phyloP scores from a whole-genome alignment of 2,113 vertebrate genomes.

The Tetraodon nigroviridis region DNA sequence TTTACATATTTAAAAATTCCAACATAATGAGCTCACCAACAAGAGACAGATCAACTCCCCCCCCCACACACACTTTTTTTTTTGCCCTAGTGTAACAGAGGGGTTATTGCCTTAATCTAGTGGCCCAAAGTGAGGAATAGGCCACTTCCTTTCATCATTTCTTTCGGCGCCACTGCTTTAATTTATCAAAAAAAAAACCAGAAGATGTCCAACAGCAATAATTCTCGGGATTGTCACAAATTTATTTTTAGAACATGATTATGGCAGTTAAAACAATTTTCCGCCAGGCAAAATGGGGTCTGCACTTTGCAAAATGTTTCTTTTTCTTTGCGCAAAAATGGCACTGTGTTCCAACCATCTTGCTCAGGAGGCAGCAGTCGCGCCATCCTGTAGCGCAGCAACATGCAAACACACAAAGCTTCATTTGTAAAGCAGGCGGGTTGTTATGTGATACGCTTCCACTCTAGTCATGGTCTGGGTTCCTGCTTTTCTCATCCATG shows the following conservation, averaged over 20 bases:
- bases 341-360: slow-evolving; percentile 46
- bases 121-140: slow-evolving; percentile 35
- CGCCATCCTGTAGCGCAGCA: slow-evolving; percentile 72
- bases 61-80: too few species aligned
- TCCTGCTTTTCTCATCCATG: slow-evolving; percentile 64
- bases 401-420: slow-evolving; percentile 77
- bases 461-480: slow-evolving; percentile 67
- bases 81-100: slow-evolving; percentile 32
- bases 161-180: slow-evolving; percentile 54
- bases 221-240: slow-evolving; percentile 53
- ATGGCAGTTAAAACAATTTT: slow-evolving; percentile 56
- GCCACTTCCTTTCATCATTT: slow-evolving; percentile 54
- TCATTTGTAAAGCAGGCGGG: slow-evolving; percentile 70
- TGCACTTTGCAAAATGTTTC: slow-evolving; percentile 56
- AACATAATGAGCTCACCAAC: slow-evolving; percentile 24
- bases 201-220: slow-evolving; percentile 55
- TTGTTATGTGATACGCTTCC: slow-evolving; percentile 67
- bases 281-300: slow-evolving; percentile 49
- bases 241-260: slow-evolving; percentile 61
- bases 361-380: slow-evolving; percentile 44
- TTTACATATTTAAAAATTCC: slow-evolving; percentile 32
- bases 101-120: slow-evolving; percentile 39
- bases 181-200: slow-evolving; percentile 63
- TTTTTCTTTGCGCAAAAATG: slow-evolving; percentile 46
- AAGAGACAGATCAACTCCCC: slow-evolving; percentile 21